phyloP scores from a whole-genome alignment of 1,140 invertebrate species.

The Trachymyrmex septentrionalis region DNA sequence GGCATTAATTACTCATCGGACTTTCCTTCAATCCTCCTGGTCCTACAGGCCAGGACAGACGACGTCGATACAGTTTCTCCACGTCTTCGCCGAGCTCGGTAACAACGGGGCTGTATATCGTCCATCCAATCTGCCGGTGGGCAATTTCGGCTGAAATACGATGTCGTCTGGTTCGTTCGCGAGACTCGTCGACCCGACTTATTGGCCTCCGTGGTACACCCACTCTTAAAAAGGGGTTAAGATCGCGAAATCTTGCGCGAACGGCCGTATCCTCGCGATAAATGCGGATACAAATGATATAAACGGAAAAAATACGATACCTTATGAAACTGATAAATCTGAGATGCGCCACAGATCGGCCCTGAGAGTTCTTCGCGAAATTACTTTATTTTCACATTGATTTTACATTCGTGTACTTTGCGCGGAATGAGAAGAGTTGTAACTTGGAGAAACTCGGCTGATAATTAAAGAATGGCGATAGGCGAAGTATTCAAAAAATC shows the following conservation, averaged over 20 bases:
- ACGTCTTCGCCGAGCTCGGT: slow-evolving; percentile 78
- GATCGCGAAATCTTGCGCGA: slow-evolving; percentile 71
- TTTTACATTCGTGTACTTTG: background rate
- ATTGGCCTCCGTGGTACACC: slow-evolving; percentile 76
- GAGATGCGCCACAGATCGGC: background rate
- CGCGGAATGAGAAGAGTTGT: background rate
- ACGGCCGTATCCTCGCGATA: slow-evolving; percentile 1
- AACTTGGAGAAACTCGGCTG: background rate
- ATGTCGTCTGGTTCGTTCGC: slow-evolving; percentile 85
- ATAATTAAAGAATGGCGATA: background rate
- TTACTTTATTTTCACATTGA: background rate
- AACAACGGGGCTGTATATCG: slow-evolving; percentile 84
- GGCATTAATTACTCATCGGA: slow-evolving; percentile 70
- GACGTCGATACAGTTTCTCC: slow-evolving; percentile 68
- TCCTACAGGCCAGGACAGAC: slow-evolving; percentile 47
- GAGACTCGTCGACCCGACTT: slow-evolving; percentile 75
- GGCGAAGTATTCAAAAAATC: background rate
- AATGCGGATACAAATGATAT: slow-evolving; percentile 8
- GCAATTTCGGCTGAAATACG: slow-evolving; percentile 87
- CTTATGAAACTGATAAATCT: slow-evolving; percentile 1
- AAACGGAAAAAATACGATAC: slow-evolving; percentile 18
- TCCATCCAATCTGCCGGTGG: slow-evolving; percentile 85
- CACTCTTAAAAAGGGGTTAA: slow-evolving; percentile 83
- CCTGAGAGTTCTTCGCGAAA: background rate
- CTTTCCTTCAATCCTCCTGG: slow-evolving; percentile 68